phyloP scores from a whole-genome alignment of 2,113 vertebrate species.

The Calonectris borealis region DNA sequence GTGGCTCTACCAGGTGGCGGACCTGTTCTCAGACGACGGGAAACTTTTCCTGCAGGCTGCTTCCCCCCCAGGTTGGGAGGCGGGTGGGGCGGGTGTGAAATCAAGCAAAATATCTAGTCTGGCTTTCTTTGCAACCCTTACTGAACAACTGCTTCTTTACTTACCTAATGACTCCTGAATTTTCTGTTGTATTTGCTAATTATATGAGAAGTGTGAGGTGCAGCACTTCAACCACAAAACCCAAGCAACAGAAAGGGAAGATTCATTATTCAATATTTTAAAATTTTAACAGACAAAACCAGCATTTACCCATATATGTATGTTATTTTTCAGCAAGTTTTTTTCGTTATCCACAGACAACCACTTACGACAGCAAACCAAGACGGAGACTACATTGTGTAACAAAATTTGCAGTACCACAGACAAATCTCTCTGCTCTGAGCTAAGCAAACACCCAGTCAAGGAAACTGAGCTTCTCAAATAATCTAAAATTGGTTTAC shows the following conservation, averaged over 20 bases:
- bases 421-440: neutral
- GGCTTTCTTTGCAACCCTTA: neutral
- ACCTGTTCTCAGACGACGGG: neutral
- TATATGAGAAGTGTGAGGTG: neutral
- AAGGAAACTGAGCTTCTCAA: neutral
- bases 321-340: neutral
- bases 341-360: neutral
- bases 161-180: neutral
- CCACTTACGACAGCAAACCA: neutral
- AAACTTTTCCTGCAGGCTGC: neutral
- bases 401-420: neutral
- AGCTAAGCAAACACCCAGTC: neutral
- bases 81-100: neutral
- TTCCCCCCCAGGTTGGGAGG: neutral
- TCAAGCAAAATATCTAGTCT: neutral
- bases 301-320: fast-evolving
- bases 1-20: neutral
- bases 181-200: neutral
- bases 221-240: neutral
- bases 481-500: neutral
- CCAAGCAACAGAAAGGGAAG: neutral
- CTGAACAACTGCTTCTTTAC: neutral
- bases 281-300: neutral
- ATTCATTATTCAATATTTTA: neutral
- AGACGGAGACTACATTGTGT: neutral